Base-by-base conservation (phyloP, 2,797 vertebrate genomes). In the Esox masquinongy region DNA sequence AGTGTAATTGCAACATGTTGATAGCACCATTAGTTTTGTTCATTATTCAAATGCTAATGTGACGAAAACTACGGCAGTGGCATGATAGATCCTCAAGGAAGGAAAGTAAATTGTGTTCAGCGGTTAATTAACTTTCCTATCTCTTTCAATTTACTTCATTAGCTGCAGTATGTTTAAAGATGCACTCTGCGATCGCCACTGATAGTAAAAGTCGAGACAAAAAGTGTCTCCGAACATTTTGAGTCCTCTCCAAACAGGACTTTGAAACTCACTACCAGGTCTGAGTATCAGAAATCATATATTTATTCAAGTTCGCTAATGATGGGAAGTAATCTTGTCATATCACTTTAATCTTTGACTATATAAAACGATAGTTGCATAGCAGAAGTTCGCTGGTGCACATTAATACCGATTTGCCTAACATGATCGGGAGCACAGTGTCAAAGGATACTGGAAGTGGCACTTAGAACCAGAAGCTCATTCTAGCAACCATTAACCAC, bases 271-370 rank as follows among this genome's bases (percentile, higher is more conserved):
- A 19, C 16, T n/a, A 12, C 8, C n/a, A 9, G 22, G 22, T 59
- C 56, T 59, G 56, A 61, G 56, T 22, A 22, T 50, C 81, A 78
- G 2, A 19, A 7, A 53, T 53, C 17, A 7, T 17, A 19, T 51
- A 17, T 7, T 51, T 51, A 51, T n/a, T n/a, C n/a, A n/a, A n/a
- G n/a, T n/a, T n/a, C n/a, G n/a, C n/a, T n/a, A 53, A 53, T 53
- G 19, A 53, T 19, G 51, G 74, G 78, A 73, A 72, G 79, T 51
- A 74, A 29, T 70, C 51, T 70, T 59, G n/a, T 24, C 68, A 70
- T 39, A 70, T 26, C 14, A 82, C 74, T 86, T n/a, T 79, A 77
- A 83, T 84, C 73, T 75, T 70, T 74, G 80, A 76, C 73, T 74
- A 78, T 63, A 12, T 63, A 64, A 34, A 75, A 81, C 80, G 70